Conservation (phyloP, 2,113 vertebrate species). For the Prionailurus viverrinus region DNA sequence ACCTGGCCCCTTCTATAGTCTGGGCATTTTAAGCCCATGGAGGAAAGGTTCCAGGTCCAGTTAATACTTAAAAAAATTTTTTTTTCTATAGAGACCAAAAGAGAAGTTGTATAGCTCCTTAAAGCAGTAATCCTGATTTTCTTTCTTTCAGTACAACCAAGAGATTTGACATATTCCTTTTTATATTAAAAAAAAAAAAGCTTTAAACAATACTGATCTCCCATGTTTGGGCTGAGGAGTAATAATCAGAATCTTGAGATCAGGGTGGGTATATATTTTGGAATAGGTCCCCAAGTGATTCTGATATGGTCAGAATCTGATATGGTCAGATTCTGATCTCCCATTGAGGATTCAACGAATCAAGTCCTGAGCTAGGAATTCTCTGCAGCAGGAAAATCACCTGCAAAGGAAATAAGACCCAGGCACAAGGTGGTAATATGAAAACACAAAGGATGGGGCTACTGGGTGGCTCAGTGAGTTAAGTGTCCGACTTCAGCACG, state of each 20-base stretch:
- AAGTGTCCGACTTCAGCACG: no score
- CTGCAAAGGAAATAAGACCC: neutral
- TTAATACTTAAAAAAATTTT: no score
- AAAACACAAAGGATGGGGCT: neutral
- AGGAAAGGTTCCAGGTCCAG: neutral
- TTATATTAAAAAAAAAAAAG: neutral
- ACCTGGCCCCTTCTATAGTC: neutral
- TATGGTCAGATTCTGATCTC: neutral
- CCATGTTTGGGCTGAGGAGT: neutral
- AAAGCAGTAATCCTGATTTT: neutral
- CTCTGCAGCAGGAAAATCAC: neutral
- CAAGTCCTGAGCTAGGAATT: neutral
- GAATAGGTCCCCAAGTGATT: neutral
- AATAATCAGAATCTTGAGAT: conserved; percentile 25
- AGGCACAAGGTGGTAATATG: neutral
- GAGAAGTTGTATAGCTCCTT: neutral
- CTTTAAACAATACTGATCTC: conserved; percentile 18
- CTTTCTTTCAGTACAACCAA: neutral
- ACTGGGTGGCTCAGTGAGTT: no score
- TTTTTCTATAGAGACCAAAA: neutral
- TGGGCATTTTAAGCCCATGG: neutral
- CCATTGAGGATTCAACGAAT: neutral
- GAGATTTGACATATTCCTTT: neutral
- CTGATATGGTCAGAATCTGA: neutral
- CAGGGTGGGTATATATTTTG: neutral